A percentile compares a stretch with the other conserved stretches of the same genome.
Conservation (phyloP, 1,140 invertebrate species). For the Zaprionus inermis region DNA sequence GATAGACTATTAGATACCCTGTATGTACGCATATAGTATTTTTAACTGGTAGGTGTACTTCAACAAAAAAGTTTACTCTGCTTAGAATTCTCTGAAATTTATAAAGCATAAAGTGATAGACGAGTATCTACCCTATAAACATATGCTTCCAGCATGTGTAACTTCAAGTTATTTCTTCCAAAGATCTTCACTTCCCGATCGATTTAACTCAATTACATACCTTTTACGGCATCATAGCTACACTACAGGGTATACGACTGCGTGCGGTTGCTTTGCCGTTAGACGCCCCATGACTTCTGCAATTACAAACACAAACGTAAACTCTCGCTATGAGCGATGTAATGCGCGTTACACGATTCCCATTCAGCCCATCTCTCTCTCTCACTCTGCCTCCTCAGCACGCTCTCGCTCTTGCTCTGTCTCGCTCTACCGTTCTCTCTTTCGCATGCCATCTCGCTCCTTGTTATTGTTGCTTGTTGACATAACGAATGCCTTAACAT, state of each 20-base stretch:
- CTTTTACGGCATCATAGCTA: neutral
- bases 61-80: no score
- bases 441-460: constrained; percentile 16
- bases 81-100: neutral
- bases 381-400: neutral
- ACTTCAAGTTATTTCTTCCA: no score
- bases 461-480: constrained; percentile 76
- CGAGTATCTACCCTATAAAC: neutral
- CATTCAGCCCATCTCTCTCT: neutral
- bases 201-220: neutral
- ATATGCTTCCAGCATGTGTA: no score
- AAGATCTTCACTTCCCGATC: neutral
- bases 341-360: constrained; percentile 69
- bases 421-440: neutral
- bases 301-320: constrained; percentile 67
- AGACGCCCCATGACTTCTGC: constrained; percentile 58
- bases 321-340: constrained; percentile 69
- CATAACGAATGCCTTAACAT: constrained; percentile 80
- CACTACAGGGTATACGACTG: constrained; percentile 13
- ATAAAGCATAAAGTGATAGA: neutral
- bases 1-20: neutral
- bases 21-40: neutral
- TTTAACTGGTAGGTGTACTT: neutral
- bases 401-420: constrained; percentile 4
- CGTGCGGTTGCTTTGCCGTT: constrained; percentile 50